Evolutionary conservation across 1,140 invertebrate genomes (phyloP).

Genomic region (Drosophila jambulina): DNA sequence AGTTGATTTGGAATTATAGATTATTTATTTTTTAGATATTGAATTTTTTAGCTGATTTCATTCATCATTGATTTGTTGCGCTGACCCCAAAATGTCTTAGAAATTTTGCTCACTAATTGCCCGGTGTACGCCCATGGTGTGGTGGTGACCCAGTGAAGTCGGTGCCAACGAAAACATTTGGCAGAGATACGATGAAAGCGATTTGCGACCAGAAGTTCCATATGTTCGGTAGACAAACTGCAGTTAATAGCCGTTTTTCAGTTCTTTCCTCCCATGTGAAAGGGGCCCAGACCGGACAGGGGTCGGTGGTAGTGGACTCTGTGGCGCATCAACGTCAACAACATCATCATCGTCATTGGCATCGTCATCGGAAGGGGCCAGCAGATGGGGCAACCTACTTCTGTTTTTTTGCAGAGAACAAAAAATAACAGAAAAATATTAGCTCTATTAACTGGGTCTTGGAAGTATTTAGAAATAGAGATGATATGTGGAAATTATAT

Average conservation of each 20-base stretch:
- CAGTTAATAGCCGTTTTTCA: slow-evolving; percentile 58
- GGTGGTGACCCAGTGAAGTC: slow-evolving; percentile 56
- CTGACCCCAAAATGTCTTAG: slow-evolving; percentile 44
- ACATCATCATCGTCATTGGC: slow-evolving; percentile 66
- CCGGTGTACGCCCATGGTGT: slow-evolving; percentile 52
- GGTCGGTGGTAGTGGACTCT: slow-evolving; percentile 30
- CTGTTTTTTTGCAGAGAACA: slow-evolving; percentile 35
- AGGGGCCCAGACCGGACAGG: slow-evolving; percentile 1
- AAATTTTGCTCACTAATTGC: slow-evolving; percentile 46
- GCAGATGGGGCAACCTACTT: slow-evolving; percentile 62
- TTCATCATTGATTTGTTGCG: slow-evolving; percentile 11
- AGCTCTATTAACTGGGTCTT: not conserved
- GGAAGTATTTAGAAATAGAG: too few species aligned
- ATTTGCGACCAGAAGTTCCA: slow-evolving; percentile 60
- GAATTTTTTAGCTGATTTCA: slow-evolving; percentile 1
- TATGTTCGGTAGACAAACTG: slow-evolving; percentile 62
- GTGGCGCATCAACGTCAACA: slow-evolving; percentile 76
- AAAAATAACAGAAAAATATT: not conserved
- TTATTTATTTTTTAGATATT: not conserved
- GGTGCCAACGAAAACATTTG: slow-evolving; percentile 74
- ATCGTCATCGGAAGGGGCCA: slow-evolving; percentile 38
- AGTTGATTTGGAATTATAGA: not conserved
- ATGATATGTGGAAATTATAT: not conserved
- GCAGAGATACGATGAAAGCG: slow-evolving; percentile 73
- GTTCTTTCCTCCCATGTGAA: slow-evolving; percentile 6